phyloP scores from a whole-genome alignment of 2,797 vertebrate genomes.

The Chrysocyon brachyurus region DNA sequence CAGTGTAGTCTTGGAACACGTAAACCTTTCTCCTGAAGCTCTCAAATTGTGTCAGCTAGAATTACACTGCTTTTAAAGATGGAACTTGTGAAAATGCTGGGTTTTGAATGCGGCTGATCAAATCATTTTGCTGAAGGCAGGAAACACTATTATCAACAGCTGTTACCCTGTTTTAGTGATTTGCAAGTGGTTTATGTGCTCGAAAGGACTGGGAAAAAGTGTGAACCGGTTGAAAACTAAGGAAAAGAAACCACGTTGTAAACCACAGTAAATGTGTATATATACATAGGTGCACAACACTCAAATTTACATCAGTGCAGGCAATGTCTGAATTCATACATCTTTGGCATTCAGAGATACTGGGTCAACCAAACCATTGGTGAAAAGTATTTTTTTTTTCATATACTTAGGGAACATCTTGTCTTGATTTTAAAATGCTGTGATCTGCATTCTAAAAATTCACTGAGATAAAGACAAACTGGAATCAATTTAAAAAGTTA shows the following conservation, averaged over 20 bases:
- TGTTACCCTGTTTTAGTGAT: background rate
- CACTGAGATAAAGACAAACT: slow-evolving; percentile 22
- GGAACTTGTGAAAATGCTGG: slow-evolving; percentile 17
- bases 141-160: background rate
- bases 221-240: background rate
- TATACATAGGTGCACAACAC: background rate
- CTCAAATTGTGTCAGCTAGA: slow-evolving; percentile 20
- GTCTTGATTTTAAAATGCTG: slow-evolving; percentile 26
- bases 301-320: slow-evolving; percentile 33
- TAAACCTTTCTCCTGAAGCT: slow-evolving; percentile 19
- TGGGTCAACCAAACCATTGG: slow-evolving; percentile 3
- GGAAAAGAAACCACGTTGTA: background rate
- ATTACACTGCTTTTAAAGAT: slow-evolving; percentile 30
- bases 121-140: slow-evolving; percentile 36
- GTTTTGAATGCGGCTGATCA: slow-evolving; percentile 32
- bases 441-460: slow-evolving; percentile 50
- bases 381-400: slow-evolving; percentile 20
- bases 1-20: background rate
- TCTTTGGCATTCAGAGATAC: slow-evolving; percentile 66
- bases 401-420: slow-evolving; percentile 38
- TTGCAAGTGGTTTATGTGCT: slow-evolving; percentile 1
- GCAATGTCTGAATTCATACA: background rate
- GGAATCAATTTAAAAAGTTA: slow-evolving; percentile 31
- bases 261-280: background rate
- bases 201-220: background rate